Conservation (phyloP, 2,888 invertebrate species). For the Junonia oenone region DNA sequence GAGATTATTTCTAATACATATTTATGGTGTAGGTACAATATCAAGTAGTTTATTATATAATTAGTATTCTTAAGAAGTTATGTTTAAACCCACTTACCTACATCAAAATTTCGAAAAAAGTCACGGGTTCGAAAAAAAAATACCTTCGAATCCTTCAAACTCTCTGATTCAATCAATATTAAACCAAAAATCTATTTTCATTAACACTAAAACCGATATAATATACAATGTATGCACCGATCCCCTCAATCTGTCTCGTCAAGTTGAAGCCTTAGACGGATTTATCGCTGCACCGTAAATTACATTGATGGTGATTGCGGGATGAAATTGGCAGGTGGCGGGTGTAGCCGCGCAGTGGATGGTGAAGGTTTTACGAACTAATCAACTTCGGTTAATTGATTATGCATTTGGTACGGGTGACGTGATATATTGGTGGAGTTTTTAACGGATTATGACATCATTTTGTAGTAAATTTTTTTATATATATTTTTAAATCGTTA, state of each 20-base stretch:
- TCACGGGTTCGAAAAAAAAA: no score
- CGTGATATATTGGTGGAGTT: not conserved
- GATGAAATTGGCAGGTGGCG: slow-evolving; percentile 34
- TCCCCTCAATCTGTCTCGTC: slow-evolving; percentile 31
- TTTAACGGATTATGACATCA: not conserved
- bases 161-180: no score
- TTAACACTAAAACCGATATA: slow-evolving; percentile 12
- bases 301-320: slow-evolving; percentile 39
- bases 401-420: not conserved
- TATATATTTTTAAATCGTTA: no score
- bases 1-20: no score
- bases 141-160: no score
- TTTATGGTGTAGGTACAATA: no score
- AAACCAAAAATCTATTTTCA: not conserved
- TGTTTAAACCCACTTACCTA: no score
- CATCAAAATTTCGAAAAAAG: no score
- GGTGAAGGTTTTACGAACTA: slow-evolving; percentile 9
- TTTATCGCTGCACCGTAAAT: slow-evolving; percentile 42
- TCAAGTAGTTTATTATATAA: no score
- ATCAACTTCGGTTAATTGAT: slow-evolving; percentile 2
- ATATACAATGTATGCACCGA: slow-evolving; percentile 31
- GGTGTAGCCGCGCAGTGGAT: slow-evolving; percentile 30
- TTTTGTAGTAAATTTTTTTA: not conserved
- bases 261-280: slow-evolving; percentile 31
- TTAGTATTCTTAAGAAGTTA: no score